phyloP scores from a whole-genome alignment of 2,797 vertebrate genomes.

The Ataeniobius toweri region DNA sequence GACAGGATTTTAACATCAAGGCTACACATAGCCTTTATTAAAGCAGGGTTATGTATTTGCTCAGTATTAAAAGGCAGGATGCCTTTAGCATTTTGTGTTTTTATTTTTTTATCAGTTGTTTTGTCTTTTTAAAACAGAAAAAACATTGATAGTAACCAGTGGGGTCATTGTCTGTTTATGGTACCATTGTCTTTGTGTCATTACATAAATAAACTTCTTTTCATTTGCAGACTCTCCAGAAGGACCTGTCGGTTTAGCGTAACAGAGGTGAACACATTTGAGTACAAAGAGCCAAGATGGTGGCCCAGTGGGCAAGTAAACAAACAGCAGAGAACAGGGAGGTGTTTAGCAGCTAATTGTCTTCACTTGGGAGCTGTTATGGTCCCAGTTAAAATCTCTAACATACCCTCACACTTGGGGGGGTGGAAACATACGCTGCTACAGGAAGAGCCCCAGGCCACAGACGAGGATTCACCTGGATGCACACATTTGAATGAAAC shows the following conservation, averaged over 20 bases:
- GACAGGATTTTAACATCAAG: no score
- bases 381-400: slow-evolving; percentile 69
- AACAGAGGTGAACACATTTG: slow-evolving; percentile 11
- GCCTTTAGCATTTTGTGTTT: no score
- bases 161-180: background rate
- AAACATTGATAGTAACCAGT: no score
- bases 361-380: slow-evolving; percentile 75
- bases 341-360: slow-evolving; percentile 79
- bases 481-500: slow-evolving; percentile 22
- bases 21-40: no score
- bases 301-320: slow-evolving; percentile 51
- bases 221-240: slow-evolving; percentile 6
- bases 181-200: background rate
- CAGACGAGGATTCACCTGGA: slow-evolving; percentile 43
- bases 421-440: slow-evolving; percentile 70
- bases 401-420: slow-evolving; percentile 48
- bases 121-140: no score
- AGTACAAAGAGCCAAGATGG: slow-evolving; percentile 62
- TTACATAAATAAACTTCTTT: slow-evolving; percentile 23
- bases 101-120: no score
- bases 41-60: no score
- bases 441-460: slow-evolving; percentile 82
- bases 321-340: slow-evolving; percentile 71
- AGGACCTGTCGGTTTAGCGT: background rate
- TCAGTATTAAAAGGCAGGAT: no score